A percentile compares a stretch with the other conserved stretches of the same genome.
Evolutionary conservation across 2,888 invertebrate species (phyloP).

Genomic region (Pardosa pseudoannulata): DNA sequence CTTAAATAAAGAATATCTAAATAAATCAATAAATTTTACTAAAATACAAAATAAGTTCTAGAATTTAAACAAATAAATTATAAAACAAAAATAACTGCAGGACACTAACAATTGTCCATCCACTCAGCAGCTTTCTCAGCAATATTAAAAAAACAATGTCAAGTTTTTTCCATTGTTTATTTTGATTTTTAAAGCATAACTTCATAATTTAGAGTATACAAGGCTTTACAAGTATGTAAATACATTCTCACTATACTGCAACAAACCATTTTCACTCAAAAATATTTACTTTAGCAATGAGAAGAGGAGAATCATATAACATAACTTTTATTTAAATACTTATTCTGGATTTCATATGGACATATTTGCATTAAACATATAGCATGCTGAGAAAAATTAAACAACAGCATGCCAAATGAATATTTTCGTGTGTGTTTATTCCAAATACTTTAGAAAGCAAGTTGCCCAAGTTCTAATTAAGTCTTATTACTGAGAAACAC

Average conservation of each 20-base stretch:
- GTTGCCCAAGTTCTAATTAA: conserved; percentile 64
- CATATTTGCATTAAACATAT: conserved; percentile 56
- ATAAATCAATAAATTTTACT: too few relatives aligned
- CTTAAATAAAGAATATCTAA: too few relatives aligned
- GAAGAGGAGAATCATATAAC: conserved; percentile 52
- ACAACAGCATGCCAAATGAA: conserved; percentile 63
- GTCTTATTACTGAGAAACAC: conserved; percentile 61
- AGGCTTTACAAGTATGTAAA: conserved; percentile 72
- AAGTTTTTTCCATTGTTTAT: conserved; percentile 56
- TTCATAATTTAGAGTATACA: conserved; percentile 72
- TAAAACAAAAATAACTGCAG: neutral
- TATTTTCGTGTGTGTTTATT: conserved; percentile 42
- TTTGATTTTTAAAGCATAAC: conserved; percentile 72
- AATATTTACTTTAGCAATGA: conserved; percentile 70
- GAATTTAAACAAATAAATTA: neutral
- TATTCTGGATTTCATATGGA: conserved; percentile 64
- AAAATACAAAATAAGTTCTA: neutral
- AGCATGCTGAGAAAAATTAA: conserved; percentile 68
- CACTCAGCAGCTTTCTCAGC: neutral
- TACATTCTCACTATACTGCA: conserved; percentile 71
- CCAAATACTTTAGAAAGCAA: conserved; percentile 68
- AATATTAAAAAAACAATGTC: neutral
- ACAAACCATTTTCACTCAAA: conserved; percentile 72
- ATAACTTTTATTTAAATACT: conserved; percentile 68
- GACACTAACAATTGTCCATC: neutral